These are phyloP conservation scores for Cuculus canorus DNA, from an alignment of 2,797 vertebrate genomes.

Conservation along the genomic window DNA sequence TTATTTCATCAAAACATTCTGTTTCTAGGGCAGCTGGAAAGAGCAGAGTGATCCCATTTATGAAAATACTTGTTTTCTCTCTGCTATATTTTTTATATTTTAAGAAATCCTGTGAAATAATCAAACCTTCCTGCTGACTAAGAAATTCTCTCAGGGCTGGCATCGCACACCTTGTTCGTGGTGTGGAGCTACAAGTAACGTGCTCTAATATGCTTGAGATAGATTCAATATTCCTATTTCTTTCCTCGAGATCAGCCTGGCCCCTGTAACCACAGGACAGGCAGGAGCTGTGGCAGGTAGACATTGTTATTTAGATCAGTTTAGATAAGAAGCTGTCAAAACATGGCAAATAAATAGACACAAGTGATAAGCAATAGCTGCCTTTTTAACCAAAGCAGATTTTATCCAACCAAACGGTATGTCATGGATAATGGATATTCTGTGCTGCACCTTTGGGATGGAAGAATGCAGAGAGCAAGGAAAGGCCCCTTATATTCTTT, in stretches of 20 bases:
- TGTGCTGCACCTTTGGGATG: background rate
- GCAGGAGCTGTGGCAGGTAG: background rate
- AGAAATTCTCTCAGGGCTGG: background rate
- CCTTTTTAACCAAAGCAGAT: background rate
- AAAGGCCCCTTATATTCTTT: constrained; percentile 4
- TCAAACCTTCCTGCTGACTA: background rate
- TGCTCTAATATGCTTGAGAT: background rate
- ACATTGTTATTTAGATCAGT: background rate
- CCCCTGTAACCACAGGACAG: background rate
- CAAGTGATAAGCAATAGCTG: background rate
- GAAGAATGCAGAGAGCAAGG: background rate
- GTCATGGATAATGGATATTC: background rate
- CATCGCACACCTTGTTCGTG: background rate
- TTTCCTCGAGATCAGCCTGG: background rate
- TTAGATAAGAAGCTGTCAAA: constrained; percentile 3
- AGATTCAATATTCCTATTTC: background rate
- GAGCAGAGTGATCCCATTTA: constrained; percentile 34
- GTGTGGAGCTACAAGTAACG: background rate
- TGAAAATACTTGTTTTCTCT: constrained; percentile 61
- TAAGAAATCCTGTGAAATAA: constrained; percentile 35
- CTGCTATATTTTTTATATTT: constrained; percentile 52
- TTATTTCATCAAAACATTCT: constrained; percentile 67
- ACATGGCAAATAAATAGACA: background rate
- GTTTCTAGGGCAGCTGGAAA: constrained; percentile 25
- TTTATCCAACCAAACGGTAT: background rate